These are phyloP conservation scores for Brachyptera risi DNA, from an alignment of 2,888 invertebrate genomes.

Conservation along the genomic window DNA sequence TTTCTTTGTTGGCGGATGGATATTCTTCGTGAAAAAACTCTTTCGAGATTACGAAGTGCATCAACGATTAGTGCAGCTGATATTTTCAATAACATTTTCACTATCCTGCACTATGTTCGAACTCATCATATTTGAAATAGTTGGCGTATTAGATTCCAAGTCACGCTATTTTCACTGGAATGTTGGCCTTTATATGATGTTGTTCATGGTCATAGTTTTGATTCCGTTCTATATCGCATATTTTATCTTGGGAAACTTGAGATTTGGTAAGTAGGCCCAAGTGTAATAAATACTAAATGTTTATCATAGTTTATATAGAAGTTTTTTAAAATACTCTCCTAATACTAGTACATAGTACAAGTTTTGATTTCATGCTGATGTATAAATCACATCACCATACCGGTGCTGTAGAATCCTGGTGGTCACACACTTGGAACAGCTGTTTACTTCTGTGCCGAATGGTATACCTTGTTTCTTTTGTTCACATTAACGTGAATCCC, in stretches of 20 bases:
- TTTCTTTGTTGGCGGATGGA: slow-evolving; percentile 96
- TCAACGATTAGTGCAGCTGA: slow-evolving; percentile 87
- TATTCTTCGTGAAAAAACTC: slow-evolving; percentile 95
- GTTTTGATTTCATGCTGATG: too few species aligned
- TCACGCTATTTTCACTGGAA: slow-evolving; percentile 95
- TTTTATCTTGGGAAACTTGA: slow-evolving; percentile 85
- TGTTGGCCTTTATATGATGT: slow-evolving; percentile 79
- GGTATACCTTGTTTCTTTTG: too few species aligned
- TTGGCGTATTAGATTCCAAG: slow-evolving; percentile 87
- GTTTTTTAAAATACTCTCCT: too few species aligned
- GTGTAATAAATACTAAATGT: background rate
- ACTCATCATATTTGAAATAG: slow-evolving; percentile 97
- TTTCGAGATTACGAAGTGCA: slow-evolving; percentile 98
- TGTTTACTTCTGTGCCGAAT: too few species aligned
- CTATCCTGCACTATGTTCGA: slow-evolving; percentile 99
- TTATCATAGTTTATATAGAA: too few species aligned
- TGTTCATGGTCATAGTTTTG: slow-evolving; percentile 92
- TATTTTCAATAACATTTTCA: slow-evolving; percentile 94
- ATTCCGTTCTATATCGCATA: slow-evolving; percentile 97
- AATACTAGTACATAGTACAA: too few species aligned
- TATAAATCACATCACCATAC: too few species aligned
- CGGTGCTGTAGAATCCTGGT: too few species aligned
- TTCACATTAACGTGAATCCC: too few species aligned
- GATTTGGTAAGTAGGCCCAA: slow-evolving; percentile 61
- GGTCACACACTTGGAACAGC: too few species aligned